These are phyloP conservation scores for Coenobita brevimanus DNA, from an alignment of 1,140 invertebrate species.

Conservation along the genomic window DNA sequence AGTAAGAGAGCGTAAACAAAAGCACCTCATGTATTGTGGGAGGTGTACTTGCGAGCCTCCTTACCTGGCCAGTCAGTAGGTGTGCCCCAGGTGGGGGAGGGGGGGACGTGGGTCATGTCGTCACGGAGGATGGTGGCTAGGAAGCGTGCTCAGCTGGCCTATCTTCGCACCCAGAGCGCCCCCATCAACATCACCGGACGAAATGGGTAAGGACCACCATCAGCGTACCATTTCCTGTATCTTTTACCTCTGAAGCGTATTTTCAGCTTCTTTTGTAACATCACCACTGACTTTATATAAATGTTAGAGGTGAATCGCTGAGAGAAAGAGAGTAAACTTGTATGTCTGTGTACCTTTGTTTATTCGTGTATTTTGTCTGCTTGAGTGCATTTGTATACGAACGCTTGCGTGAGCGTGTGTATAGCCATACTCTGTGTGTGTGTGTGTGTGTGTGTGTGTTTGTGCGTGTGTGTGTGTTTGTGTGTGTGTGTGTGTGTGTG, in stretches of 20 bases:
- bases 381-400: neutral
- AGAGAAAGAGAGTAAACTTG: no score
- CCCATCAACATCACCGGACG: constrained; percentile 39
- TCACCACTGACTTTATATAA: neutral
- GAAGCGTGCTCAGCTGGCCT: constrained; percentile 43
- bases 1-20: neutral
- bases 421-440: no score
- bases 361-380: neutral
- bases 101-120: neutral
- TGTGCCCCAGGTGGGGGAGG: neutral
- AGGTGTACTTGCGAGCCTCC: neutral
- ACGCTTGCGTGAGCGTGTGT: no score
- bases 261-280: neutral
- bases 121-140: constrained; percentile 47
- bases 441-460: no score
- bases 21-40: neutral
- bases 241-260: neutral
- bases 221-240: neutral
- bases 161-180: constrained; percentile 52
- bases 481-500: no score
- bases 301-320: no score
- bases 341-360: neutral
- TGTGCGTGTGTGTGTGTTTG: no score
- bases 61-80: neutral
- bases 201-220: constrained; percentile 38